A percentile compares a stretch with the other conserved stretches of the same genome.
phyloP scores from a whole-genome alignment of 2,797 vertebrate species.

The Periophthalmus magnuspinnatus region DNA sequence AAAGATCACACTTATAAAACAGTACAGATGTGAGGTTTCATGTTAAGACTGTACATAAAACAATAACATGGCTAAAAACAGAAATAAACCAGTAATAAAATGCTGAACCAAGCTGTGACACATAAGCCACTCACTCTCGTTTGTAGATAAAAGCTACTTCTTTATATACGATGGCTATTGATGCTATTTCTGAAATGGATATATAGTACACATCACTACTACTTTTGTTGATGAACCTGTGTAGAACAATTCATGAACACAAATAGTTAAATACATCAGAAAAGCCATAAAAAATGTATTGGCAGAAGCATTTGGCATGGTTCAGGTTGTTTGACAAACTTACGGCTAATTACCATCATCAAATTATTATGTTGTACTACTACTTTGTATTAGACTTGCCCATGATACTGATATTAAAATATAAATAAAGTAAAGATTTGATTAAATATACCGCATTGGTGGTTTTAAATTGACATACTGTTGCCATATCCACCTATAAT shows the following conservation, averaged over 20 bases:
- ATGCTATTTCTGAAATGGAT: constrained; percentile 15
- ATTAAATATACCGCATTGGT: not conserved
- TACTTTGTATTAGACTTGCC: not conserved
- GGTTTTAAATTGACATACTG: not conserved
- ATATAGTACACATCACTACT: not conserved
- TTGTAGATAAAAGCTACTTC: constrained; percentile 19
- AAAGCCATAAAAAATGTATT: constrained; percentile 68
- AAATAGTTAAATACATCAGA: constrained; percentile 21
- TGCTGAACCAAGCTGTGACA: not conserved
- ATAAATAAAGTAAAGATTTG: not conserved
- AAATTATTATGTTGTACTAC: not conserved
- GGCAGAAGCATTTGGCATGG: constrained; percentile 72
- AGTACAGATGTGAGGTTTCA: constrained; percentile 13
- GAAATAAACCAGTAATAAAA: constrained; percentile 12
- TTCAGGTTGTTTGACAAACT: constrained; percentile 22
- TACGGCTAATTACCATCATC: not conserved
- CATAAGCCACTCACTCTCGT: not conserved
- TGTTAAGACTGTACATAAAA: constrained; percentile 33
- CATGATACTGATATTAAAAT: not conserved
- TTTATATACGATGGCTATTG: constrained; percentile 9
- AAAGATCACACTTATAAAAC: constrained; percentile 51
- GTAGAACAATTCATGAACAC: constrained; percentile 10
- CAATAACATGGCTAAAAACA: constrained; percentile 24
- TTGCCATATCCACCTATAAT: not conserved
- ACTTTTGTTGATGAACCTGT: constrained; percentile 13